These are phyloP conservation scores for Hyalella azteca DNA, from an alignment of 2,888 invertebrate genomes.

Conservation along the genomic window DNA sequence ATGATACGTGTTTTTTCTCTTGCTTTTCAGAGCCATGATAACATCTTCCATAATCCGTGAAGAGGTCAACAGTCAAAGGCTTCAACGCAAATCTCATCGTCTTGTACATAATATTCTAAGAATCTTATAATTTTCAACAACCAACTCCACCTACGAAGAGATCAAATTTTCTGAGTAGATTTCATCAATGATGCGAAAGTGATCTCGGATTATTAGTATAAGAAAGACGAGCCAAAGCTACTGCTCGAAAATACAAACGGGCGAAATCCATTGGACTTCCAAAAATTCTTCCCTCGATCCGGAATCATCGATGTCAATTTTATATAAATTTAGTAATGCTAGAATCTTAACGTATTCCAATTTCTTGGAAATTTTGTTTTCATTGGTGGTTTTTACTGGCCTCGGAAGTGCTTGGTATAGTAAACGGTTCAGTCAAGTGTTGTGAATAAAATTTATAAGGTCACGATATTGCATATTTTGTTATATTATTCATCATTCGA, in stretches of 20 bases:
- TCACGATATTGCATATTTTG: too few species aligned
- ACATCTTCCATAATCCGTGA: not conserved
- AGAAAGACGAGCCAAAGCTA: not conserved
- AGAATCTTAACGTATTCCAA: not conserved
- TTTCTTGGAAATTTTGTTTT: not conserved
- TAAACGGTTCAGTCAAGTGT: not conserved
- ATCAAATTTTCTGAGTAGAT: not conserved
- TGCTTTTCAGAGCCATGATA: slow-evolving; percentile 5
- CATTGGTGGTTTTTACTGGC: not conserved
- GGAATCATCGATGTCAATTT: not conserved
- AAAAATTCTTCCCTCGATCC: not conserved
- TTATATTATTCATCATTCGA: not conserved
- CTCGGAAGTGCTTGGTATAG: not conserved
- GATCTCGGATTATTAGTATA: not conserved
- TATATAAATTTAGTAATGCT: not conserved
- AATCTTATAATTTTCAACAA: not conserved
- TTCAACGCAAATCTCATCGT: slow-evolving; percentile 12
- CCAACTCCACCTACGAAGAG: not conserved
- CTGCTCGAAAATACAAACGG: not conserved
- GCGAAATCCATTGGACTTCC: not conserved
- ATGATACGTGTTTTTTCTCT: not conserved
- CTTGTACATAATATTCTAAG: slow-evolving; percentile 13
- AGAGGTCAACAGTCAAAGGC: not conserved
- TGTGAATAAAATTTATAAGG: not conserved
- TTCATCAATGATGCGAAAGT: too few species aligned